These are phyloP conservation scores for Lacerta agilis DNA, from an alignment of 2,797 vertebrate species.

Conservation along the genomic window DNA sequence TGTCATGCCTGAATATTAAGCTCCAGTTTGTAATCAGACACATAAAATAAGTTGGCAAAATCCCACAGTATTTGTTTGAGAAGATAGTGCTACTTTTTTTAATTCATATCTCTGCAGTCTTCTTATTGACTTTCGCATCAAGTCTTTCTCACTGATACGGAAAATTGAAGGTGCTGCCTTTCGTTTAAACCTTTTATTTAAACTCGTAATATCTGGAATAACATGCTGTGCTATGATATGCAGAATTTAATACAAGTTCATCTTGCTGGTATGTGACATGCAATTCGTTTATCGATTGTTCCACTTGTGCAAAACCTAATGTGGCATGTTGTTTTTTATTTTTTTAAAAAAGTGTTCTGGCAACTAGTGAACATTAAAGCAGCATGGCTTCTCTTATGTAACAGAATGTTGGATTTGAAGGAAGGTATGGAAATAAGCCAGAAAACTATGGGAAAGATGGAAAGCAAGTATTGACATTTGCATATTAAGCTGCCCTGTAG, in stretches of 20 bases:
- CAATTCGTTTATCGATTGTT: slow-evolving; percentile 71
- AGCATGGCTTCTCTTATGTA: slow-evolving; percentile 55
- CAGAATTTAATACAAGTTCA: slow-evolving; percentile 64
- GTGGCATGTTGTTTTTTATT: slow-evolving; percentile 40
- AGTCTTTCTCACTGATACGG: slow-evolving; percentile 49
- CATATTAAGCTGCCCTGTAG: slow-evolving; percentile 70
- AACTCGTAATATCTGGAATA: slow-evolving; percentile 57
- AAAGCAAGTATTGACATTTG: slow-evolving; percentile 60
- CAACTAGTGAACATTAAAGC: slow-evolving; percentile 55
- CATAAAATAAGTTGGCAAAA: slow-evolving; percentile 69
- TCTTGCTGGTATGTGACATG: slow-evolving; percentile 67
- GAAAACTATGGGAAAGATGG: slow-evolving; percentile 68
- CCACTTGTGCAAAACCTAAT: slow-evolving; percentile 44
- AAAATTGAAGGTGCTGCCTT: slow-evolving; percentile 63
- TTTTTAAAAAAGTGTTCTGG: slow-evolving; percentile 51
- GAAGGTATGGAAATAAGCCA: slow-evolving; percentile 73
- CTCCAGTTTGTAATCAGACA: slow-evolving; percentile 63
- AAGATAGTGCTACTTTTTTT: slow-evolving; percentile 58
- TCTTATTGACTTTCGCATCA: slow-evolving; percentile 57
- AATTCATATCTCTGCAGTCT: slow-evolving; percentile 51
- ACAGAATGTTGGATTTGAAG: slow-evolving; percentile 71
- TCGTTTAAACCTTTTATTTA: slow-evolving; percentile 67
- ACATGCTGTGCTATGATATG: slow-evolving; percentile 49
- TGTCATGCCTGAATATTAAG: slow-evolving; percentile 58
- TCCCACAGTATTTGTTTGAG: slow-evolving; percentile 60